Evolutionary conservation across 2,113 vertebrate species (phyloP).

Genomic region (Progne subis): DNA sequence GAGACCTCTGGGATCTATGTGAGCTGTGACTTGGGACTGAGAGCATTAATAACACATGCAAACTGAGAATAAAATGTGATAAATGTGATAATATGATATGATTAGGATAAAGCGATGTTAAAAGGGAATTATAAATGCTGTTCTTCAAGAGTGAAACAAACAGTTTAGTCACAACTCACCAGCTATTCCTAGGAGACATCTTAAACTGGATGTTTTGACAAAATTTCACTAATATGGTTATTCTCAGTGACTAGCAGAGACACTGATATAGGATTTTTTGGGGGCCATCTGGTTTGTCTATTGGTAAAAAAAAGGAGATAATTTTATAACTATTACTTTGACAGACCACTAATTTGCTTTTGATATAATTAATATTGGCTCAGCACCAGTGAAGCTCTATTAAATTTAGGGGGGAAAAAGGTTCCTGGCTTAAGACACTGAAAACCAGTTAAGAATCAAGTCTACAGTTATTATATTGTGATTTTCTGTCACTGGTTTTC

Average conservation of each 20-base stretch:
- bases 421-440: not conserved
- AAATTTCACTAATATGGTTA: slow-evolving; percentile 18
- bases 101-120: not conserved
- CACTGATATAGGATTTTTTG: not conserved
- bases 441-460: not conserved
- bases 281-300: not conserved
- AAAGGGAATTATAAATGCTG: not conserved
- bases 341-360: slow-evolving; percentile 10
- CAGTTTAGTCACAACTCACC: slow-evolving; percentile 11
- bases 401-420: not conserved
- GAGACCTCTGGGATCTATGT: not conserved
- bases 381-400: not conserved
- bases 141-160: slow-evolving; percentile 9
- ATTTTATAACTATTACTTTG: slow-evolving; percentile 38
- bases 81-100: not conserved
- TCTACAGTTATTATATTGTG: not conserved
- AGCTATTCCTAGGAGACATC: not conserved
- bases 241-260: not conserved
- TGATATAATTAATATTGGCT: slow-evolving; percentile 32
- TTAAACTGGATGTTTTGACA: slow-evolving; percentile 29
- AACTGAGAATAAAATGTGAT: not conserved
- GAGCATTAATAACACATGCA: not conserved
- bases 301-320: not conserved
- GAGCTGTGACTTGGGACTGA: not conserved
- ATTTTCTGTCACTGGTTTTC: not conserved